Base-by-base conservation (phyloP, 2,888 invertebrate species). In the Nephrotoma flavescens region DNA sequence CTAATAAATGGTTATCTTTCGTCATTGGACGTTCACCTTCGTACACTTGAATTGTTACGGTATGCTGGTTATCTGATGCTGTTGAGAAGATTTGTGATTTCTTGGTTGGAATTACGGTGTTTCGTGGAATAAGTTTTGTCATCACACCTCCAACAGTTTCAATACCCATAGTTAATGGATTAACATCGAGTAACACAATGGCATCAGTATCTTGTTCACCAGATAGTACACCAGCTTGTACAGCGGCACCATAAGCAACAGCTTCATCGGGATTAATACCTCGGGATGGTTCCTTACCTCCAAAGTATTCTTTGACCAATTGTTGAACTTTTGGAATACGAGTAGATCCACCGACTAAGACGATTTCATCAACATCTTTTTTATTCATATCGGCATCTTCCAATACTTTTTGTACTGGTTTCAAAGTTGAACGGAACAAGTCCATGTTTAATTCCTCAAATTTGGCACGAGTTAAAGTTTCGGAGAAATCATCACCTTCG, bases 11-110 rank as follows among this genome's bases (percentile, higher is more conserved):
- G 93, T 99, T 99, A 92, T 99, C 99, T 92, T 99, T 99, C 88
- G 99, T 99, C 99, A 99, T 99, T 42, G 99, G 98, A 90, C 99
- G 96, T 92, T 99, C 99, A 89, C 99, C 99, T 93, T 99, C 99
- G 91, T 97, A 99, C 0, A 98, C 98, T 92, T 98, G 97, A 91
- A 99, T 99, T 89, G 99, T 99, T 86, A 99, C 99, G 4, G 98
- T 98, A 92, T 98, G 98, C 92, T 99, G 99, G 92, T 99, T 99
- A 92, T 99, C 99, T 42, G 98, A 97, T 87, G 99, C 99, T 0
- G 99, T 99, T 0, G 99, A 98, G 95, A 99, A 99, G 91, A 99
- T 98, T 92, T 99, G 99, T 0, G 98, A 97, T 92, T 99, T 99
- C 94, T 99, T 99, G 86, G 99, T 99, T 44, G 99, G 99, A 90